These are phyloP conservation scores for Manis crassicaudata DNA, from an alignment of 2,797 vertebrate genomes.

Conservation along the genomic window DNA sequence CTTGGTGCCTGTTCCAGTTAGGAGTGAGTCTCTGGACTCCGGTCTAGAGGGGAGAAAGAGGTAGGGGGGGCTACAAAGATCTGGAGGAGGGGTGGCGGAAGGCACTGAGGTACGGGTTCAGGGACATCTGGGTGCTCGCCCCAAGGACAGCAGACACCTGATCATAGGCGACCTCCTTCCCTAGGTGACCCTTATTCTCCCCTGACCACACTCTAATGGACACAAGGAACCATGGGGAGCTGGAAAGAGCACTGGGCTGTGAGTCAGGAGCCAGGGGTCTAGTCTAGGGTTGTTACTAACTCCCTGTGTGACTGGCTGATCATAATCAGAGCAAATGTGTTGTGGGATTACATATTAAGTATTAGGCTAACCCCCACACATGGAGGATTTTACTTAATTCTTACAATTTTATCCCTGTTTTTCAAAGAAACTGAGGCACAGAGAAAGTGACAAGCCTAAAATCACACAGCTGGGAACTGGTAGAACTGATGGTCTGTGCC, in stretches of 20 bases:
- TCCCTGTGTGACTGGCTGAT: not conserved
- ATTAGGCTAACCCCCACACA: not conserved
- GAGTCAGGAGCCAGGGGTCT: not conserved
- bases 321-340: not conserved
- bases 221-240: not conserved
- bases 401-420: not conserved
- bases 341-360: not conserved
- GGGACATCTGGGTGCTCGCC: not conserved
- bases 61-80: not conserved
- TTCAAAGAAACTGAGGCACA: constrained; percentile 16
- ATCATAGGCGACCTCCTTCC: not conserved
- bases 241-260: not conserved
- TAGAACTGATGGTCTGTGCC: not conserved
- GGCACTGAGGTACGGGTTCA: not conserved
- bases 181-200: not conserved
- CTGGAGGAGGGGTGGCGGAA: not conserved
- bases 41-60: accelerated
- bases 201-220: not conserved
- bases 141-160: not conserved
- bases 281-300: not conserved
- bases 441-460: constrained; percentile 8
- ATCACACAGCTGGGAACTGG: not conserved
- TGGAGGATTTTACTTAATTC: not conserved
- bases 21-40: not conserved
- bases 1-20: not conserved